Evolutionary conservation across 2,113 vertebrate species (phyloP).

Genomic region (Cariama cristata): DNA sequence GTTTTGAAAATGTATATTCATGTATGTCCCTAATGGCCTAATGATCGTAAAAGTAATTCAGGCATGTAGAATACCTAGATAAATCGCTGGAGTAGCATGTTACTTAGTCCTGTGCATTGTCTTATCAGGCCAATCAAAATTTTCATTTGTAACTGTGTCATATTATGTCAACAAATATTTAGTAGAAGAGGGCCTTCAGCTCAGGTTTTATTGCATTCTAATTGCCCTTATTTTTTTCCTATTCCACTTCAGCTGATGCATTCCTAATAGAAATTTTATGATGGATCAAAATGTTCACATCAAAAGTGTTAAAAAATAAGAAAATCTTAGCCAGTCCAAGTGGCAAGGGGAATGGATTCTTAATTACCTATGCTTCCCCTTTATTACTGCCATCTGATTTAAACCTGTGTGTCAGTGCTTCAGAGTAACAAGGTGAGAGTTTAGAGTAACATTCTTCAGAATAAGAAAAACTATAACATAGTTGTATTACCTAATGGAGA

Average conservation of each 20-base stretch:
- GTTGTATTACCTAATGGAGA: background rate
- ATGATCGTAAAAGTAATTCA: background rate
- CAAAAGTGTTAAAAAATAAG: background rate
- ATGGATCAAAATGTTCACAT: background rate
- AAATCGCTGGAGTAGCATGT: background rate
- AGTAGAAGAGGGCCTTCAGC: background rate
- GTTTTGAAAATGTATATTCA: background rate
- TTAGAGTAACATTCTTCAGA: background rate
- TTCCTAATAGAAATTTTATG: background rate
- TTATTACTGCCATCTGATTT: background rate
- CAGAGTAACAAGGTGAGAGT: background rate
- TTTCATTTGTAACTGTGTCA: background rate
- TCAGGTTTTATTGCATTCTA: background rate
- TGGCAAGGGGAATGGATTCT: background rate
- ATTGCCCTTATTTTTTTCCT: background rate
- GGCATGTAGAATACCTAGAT: background rate
- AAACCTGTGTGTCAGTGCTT: background rate
- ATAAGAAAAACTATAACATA: background rate
- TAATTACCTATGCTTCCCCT: background rate
- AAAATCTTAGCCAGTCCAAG: background rate
- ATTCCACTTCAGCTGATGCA: background rate
- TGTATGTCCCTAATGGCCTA: background rate
- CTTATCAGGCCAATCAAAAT: background rate
- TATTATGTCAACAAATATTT: background rate
- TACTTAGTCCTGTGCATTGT: background rate